Evolutionary conservation across 2,113 vertebrate genomes (phyloP), one percentile per base, ranked within the genome.

Genomic region (Microcebus griseorufus): DNA sequence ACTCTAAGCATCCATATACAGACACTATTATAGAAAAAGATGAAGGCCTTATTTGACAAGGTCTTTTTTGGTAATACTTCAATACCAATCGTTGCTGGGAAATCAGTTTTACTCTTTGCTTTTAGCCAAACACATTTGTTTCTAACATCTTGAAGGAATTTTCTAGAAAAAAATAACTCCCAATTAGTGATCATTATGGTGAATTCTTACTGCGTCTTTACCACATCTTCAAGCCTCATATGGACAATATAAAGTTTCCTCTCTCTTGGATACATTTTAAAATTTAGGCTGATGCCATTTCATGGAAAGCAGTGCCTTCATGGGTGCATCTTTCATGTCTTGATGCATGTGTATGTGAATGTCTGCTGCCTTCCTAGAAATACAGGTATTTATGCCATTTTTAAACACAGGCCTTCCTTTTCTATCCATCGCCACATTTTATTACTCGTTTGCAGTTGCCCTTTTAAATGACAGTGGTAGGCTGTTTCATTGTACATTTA

Each of bases 61-160:
- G 22, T 53, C 3, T 25, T 64, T 58, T 80, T 39, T 32, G 10
- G n/a, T 75, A 86, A 88, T 11, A 92, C 78, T 88, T 60, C 72
- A 83, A 82, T 53, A 34, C 4, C 84, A 80, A 83, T 17, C 6
- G 18, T 48, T 86, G 42, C 67, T 90, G 37, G 37, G 48, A 88
- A 88, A 69, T 22, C 18, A 73, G 17, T 73, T 65, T 88, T 90
- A 62, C 14, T 48, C 25, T 86, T 83, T 67, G 3, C 9, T 89
- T 95, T 86, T 53, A 87, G 42, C 37, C 39, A 87, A 90, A 92
- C 18, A 32, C 20, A 73, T 70, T 94, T 76, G 23, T 80, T 95
- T 89, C 32, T 85, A 42, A 1, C 32, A 53, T 25, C 70, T 92
- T 84, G 29, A 95, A 79, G 39, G 64, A 90, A 92, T 51, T 92